Percentiles rank a stretch among this genome's conserved stretches.
These are phyloP conservation scores for Mormyrops attenuatus DNA, from an alignment of 2,797 vertebrate genomes.

Conservation along the genomic window DNA sequence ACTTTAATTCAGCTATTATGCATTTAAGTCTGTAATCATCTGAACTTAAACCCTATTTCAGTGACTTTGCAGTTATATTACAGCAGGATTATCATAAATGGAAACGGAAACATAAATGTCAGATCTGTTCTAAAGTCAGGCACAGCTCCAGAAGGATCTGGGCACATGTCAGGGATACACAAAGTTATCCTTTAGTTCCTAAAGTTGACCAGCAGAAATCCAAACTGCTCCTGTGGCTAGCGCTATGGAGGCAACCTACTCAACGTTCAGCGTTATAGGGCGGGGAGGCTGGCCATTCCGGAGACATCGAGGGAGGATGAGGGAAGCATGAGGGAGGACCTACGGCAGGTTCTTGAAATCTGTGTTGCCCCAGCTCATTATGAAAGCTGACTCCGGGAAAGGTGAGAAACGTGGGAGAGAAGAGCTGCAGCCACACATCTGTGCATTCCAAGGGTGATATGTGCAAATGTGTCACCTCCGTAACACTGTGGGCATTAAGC, in stretches of 20 bases:
- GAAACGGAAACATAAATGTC: not conserved
- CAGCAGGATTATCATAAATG: not conserved
- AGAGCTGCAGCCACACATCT: not conserved
- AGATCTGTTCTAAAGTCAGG: not conserved
- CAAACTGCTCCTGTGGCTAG: no score
- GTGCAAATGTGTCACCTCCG: not conserved
- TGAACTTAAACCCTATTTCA: not conserved
- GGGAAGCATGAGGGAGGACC: not conserved
- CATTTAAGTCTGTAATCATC: not conserved
- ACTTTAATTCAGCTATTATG: not conserved
- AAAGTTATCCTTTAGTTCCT: not conserved
- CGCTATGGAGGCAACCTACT: not conserved
- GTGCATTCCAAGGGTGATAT: not conserved
- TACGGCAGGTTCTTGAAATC: not conserved
- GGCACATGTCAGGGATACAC: not conserved
- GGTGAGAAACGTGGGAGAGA: not conserved
- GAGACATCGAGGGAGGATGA: no score
- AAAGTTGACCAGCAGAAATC: not conserved
- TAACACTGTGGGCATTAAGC: not conserved
- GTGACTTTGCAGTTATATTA: not conserved
- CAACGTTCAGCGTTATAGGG: not conserved
- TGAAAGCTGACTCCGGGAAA: not conserved
- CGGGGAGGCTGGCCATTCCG: not conserved
- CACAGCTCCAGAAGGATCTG: not conserved
- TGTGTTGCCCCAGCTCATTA: not conserved